phyloP scores from a whole-genome alignment of 2,888 invertebrate genomes.

The Biston stratarius region DNA sequence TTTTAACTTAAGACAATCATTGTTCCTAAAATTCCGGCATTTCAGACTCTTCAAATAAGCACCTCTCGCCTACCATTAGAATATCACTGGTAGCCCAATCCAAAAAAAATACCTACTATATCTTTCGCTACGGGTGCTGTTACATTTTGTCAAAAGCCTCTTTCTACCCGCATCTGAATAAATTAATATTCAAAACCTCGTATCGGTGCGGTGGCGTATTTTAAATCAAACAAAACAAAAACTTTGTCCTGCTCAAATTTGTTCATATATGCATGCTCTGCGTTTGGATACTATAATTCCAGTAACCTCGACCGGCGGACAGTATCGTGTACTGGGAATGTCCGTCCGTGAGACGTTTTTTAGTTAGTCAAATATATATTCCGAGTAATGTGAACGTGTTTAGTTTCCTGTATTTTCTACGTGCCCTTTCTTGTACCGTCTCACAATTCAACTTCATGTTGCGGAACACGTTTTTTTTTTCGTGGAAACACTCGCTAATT shows the following conservation, averaged over 20 bases:
- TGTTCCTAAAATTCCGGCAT: no score
- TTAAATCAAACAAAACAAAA: slow-evolving; percentile 42
- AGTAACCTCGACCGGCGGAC: slow-evolving; percentile 36
- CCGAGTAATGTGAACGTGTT: slow-evolving; percentile 33
- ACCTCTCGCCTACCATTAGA: no score
- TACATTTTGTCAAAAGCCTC: slow-evolving; percentile 15
- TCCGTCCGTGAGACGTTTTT: slow-evolving; percentile 38
- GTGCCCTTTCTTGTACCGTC: slow-evolving; percentile 21
- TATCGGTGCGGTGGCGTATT: slow-evolving; percentile 29
- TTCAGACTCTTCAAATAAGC: no score
- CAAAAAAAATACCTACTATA: neutral
- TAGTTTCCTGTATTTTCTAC: slow-evolving; percentile 31
- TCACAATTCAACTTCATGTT: slow-evolving; percentile 15
- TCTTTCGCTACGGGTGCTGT: neutral
- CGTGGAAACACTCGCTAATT: slow-evolving; percentile 17
- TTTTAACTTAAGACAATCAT: no score
- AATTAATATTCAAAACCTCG: slow-evolving; percentile 39
- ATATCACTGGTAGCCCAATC: no score
- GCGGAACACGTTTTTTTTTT: slow-evolving; percentile 1
- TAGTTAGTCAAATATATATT: slow-evolving; percentile 33
- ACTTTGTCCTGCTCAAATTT: slow-evolving; percentile 38
- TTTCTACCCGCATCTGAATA: slow-evolving; percentile 31
- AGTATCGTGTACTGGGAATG: slow-evolving; percentile 31
- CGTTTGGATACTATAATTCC: slow-evolving; percentile 40
- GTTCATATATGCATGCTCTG: slow-evolving; percentile 41